Conservation (phyloP, 37 sponge, comb jelly and placozoan genomes). For the Halichondria panicea region DNA sequence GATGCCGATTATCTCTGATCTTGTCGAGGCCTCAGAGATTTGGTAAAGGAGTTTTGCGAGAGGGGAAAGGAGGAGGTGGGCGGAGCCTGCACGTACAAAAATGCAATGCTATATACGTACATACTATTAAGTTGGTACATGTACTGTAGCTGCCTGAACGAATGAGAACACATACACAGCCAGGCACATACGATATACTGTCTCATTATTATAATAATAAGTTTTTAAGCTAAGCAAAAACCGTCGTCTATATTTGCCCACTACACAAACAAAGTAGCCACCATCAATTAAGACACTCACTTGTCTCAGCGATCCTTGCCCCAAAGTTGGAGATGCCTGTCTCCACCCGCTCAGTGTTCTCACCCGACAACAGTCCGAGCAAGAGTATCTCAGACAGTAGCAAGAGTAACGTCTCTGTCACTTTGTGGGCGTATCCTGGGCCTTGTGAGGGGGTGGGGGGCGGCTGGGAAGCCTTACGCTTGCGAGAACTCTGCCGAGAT, state of each 20-base stretch:
- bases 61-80: not conserved
- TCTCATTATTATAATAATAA: too few relatives aligned
- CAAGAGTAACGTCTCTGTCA: constrained; percentile 2
- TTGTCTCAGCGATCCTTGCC: constrained; percentile 6
- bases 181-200: too few relatives aligned
- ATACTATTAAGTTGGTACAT: too few relatives aligned
- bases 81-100: not conserved
- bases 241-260: too few relatives aligned
- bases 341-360: constrained; percentile 1
- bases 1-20: constrained; percentile 44
- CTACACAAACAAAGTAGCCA: not conserved
- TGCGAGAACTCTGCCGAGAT: constrained; percentile 38
- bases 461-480: constrained; percentile 15
- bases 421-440: not conserved
- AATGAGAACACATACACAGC: too few relatives aligned
- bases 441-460: constrained; percentile 6
- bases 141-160: too few relatives aligned
- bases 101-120: not conserved
- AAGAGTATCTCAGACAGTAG: constrained; percentile 29
- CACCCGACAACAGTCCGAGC: constrained; percentile 21
- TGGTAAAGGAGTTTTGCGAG: constrained; percentile 51
- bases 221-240: too few relatives aligned
- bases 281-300: constrained; percentile 3
- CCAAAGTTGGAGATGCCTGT: constrained; percentile 9
- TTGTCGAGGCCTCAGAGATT: constrained; percentile 35